These are phyloP conservation scores for Oreochromis spilurus DNA, from an alignment of 2,113 vertebrate species.

Conservation along the genomic window DNA sequence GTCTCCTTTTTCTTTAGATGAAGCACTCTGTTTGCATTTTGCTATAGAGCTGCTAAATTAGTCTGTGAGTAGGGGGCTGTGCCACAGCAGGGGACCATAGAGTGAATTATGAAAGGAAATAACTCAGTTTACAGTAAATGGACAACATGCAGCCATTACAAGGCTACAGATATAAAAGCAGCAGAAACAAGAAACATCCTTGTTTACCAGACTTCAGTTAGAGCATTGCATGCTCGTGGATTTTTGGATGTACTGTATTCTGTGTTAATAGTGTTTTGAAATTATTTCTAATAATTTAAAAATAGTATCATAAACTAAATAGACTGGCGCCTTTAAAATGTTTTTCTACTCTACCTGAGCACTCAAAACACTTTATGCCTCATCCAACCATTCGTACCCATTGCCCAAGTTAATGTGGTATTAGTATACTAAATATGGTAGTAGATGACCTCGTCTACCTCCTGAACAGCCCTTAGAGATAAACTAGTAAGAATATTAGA, in stretches of 20 bases:
- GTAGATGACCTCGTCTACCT: neutral
- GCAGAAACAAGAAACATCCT: neutral
- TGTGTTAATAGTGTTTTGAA: neutral
- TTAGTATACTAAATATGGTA: neutral
- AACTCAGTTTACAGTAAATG: neutral
- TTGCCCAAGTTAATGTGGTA: neutral
- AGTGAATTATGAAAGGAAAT: neutral
- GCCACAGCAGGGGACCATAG: neutral
- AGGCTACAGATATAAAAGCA: neutral
- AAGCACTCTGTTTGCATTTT: neutral
- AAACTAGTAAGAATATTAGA: neutral
- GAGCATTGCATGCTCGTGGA: neutral
- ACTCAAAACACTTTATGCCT: neutral
- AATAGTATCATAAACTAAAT: neutral
- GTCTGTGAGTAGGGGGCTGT: neutral
- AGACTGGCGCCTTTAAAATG: neutral
- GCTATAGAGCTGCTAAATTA: neutral
- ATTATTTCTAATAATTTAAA: neutral
- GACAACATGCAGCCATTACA: neutral
- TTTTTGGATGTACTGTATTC: neutral
- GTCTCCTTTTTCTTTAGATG: neutral
- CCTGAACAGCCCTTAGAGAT: neutral
- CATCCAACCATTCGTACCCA: neutral
- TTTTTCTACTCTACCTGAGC: neutral
- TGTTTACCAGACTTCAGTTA: neutral